A percentile compares a stretch with the other conserved stretches of the same genome.
Conservation (phyloP, 2,888 invertebrate species). For the Oasisia sp. region DNA sequence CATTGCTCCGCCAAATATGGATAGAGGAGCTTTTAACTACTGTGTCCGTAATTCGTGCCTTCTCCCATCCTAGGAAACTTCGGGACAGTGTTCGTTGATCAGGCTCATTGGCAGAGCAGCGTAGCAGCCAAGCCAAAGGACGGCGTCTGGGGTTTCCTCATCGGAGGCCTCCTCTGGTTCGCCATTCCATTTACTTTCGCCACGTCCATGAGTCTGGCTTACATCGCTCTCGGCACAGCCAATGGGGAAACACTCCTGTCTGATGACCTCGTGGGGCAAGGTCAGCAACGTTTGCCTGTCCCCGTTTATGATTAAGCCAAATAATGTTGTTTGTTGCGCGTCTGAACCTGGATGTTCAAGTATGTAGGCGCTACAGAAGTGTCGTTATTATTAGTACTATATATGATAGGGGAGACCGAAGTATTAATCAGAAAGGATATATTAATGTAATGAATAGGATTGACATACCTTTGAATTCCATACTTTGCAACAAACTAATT, state of each 20-base stretch:
- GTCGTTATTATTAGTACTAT: too few relatives aligned
- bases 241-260: constrained; percentile 51
- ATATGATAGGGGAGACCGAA: not conserved
- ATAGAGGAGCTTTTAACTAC: not conserved
- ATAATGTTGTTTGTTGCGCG: too few relatives aligned
- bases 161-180: constrained; percentile 65
- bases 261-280: constrained; percentile 51
- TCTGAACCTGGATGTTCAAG: too few relatives aligned
- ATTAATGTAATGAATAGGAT: too few relatives aligned
- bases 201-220: constrained; percentile 64
- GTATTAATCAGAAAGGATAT: too few relatives aligned
- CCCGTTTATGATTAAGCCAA: too few relatives aligned
- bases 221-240: constrained; percentile 54
- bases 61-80: constrained; percentile 58
- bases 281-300: constrained; percentile 41
- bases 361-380: too few relatives aligned
- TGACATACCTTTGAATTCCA: too few relatives aligned
- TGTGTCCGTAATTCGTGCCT: not conserved
- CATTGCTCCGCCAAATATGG: not conserved
- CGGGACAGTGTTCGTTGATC: constrained; percentile 65
- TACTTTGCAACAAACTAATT: too few relatives aligned
- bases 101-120: constrained; percentile 66
- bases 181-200: constrained; percentile 65
- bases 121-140: constrained; percentile 64
- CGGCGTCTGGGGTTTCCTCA: constrained; percentile 63